phyloP scores from a whole-genome alignment of 2,113 vertebrate species.

The Smithornis capensis region DNA sequence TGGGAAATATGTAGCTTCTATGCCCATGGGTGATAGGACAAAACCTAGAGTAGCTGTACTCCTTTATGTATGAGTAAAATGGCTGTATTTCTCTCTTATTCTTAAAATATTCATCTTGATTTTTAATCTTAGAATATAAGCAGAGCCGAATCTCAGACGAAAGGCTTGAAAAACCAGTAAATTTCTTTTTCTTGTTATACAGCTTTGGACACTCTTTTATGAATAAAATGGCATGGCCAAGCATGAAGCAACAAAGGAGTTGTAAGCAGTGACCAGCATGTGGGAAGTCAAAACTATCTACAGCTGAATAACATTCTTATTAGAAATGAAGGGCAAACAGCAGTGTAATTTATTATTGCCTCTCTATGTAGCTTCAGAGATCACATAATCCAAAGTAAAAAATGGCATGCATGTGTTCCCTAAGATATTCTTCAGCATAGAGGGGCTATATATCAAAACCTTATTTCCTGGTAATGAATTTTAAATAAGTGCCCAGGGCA shows the following conservation, averaged over 20 bases:
- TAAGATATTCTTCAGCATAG: slow-evolving; percentile 54
- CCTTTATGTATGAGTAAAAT: background rate
- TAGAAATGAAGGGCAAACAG: slow-evolving; percentile 42
- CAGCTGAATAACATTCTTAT: slow-evolving; percentile 18
- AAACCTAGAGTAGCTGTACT: background rate
- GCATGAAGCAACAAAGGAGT: slow-evolving; percentile 25
- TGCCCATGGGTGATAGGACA: background rate
- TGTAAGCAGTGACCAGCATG: background rate
- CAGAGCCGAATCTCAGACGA: background rate
- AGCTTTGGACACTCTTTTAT: background rate
- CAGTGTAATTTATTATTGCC: slow-evolving; percentile 40
- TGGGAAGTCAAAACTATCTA: slow-evolving; percentile 32
- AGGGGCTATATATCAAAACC: slow-evolving; percentile 68
- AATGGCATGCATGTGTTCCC: slow-evolving; percentile 35
- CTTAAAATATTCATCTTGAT: background rate
- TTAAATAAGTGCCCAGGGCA: slow-evolving; percentile 64
- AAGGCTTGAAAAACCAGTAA: background rate
- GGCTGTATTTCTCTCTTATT: background rate
- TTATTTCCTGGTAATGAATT: slow-evolving; percentile 75
- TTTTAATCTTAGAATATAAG: background rate
- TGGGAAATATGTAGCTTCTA: background rate
- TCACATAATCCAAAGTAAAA: slow-evolving; percentile 44
- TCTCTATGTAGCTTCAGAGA: slow-evolving; percentile 30
- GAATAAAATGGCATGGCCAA: background rate
- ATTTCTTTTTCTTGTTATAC: background rate